Base-by-base conservation (phyloP, 1,140 invertebrate species). In the Neotoxoptera formosana region DNA sequence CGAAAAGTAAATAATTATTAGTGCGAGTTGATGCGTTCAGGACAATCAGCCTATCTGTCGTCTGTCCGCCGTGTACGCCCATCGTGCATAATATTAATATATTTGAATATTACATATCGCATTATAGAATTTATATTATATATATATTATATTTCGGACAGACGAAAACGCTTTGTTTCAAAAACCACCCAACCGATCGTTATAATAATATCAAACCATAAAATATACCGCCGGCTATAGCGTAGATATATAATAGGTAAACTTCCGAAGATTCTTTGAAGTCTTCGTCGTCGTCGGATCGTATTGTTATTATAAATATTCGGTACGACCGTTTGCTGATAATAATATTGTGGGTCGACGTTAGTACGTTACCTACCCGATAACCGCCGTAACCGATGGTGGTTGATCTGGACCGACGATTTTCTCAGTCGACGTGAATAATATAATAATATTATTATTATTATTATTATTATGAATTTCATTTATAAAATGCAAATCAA, bases 31-130 rank as follows among this genome's bases (percentile, higher is more conserved):
- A 76, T 76, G 60, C 60, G 14, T n/a, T 17, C 60, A 17, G 60
- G 60, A 76, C 60, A 34, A 76, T n/a, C 60, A 20, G 60, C 60
- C 60, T 76, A 76, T 34, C 30, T 34, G 60, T 14, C 30, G 60
- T n/a, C 60, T n/a, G 30, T 76, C 60, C 14, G 30, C 60, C 30
- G 14, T 76, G 60, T 76, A 76, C 60, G 60, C 60, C 60, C 60
- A 76, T 76, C 60, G n/a, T 76, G 60, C 60, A 76, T 76, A 34
- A 76, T 34, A 76, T 76, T 76, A 76, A 76, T 76, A n/a, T 76
- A 76, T 76, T 76, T 76, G 60, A 76, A 14, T 76, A 76, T n/a
- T 76, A 20, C n/a, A n/a, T 14, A n/a, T 76, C 30, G 7, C 60
- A n/a, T 76, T n/a, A n/a, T 67, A 60, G n/a, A n/a, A n/a, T n/a